These are phyloP conservation scores for Cybosia mesomella DNA, from an alignment of 2,888 invertebrate genomes.

Conservation along the genomic window DNA sequence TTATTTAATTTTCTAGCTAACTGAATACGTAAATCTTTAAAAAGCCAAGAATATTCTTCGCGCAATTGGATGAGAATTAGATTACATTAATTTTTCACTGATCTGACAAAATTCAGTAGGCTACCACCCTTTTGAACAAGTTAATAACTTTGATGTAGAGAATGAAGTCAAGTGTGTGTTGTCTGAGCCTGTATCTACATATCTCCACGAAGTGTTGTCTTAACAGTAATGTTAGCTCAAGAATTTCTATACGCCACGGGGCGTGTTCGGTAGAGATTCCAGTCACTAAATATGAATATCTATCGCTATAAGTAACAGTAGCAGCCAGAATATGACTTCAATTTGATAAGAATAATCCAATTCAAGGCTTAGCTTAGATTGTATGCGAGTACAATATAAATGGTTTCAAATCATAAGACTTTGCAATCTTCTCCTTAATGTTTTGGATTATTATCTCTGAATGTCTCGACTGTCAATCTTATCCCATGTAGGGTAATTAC, in stretches of 20 bases:
- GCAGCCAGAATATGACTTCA: neutral
- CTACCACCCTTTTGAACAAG: neutral
- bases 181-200: neutral
- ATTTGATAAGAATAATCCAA: neutral
- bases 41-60: neutral
- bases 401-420: no score
- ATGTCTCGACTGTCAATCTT: no score
- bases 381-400: neutral
- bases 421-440: no score
- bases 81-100: neutral
- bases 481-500: no score
- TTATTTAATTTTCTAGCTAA: slow-evolving; percentile 2
- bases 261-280: slow-evolving; percentile 24
- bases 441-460: no score
- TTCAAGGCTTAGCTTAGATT: neutral
- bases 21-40: neutral
- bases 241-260: slow-evolving; percentile 8
- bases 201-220: neutral
- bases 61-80: neutral
- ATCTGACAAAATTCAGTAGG: neutral
- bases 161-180: neutral
- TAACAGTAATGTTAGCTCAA: slow-evolving; percentile 10
- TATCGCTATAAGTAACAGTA: slow-evolving; percentile 5
- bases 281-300: slow-evolving; percentile 36
- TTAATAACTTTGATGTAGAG: neutral